Conservation (phyloP, 2,113 vertebrate species). For the Taurulus bubalis region DNA sequence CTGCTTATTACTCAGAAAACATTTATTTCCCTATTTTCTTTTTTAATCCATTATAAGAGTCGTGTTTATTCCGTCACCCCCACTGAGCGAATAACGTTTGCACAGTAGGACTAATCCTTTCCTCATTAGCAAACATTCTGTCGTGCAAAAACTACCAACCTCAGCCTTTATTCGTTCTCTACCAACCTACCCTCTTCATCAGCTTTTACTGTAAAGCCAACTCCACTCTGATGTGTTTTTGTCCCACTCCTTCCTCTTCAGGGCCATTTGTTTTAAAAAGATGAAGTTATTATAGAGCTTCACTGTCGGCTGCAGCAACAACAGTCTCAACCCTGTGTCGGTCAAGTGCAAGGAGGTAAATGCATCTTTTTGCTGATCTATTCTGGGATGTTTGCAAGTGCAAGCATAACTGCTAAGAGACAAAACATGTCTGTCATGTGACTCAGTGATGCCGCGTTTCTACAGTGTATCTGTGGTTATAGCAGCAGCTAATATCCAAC, state of each 20-base stretch:
- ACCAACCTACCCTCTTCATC: conserved; percentile 1
- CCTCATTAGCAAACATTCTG: conserved; percentile 36
- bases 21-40: conserved; percentile 27
- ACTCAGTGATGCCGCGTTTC: conserved; percentile 16
- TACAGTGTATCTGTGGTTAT: conserved; percentile 7
- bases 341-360: conserved; percentile 28
- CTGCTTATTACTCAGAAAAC: conserved; percentile 12
- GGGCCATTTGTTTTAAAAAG: conserved; percentile 23
- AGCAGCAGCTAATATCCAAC: conserved; percentile 39
- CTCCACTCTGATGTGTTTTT: background rate
- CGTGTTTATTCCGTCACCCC: conserved; percentile 26
- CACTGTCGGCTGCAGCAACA: background rate
- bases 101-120: conserved; percentile 43
- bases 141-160: conserved; percentile 15
- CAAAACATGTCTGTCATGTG: conserved; percentile 29
- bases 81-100: conserved; percentile 25
- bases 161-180: background rate
- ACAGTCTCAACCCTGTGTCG: background rate
- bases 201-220: conserved; percentile 23
- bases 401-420: conserved; percentile 9
- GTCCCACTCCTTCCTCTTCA: background rate
- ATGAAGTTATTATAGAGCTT: conserved; percentile 29
- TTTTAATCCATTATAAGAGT: conserved; percentile 27
- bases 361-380: conserved; percentile 37
- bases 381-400: conserved; percentile 43